Conservation (phyloP, 2,888 invertebrate genomes). For the Aplocera efformata region DNA sequence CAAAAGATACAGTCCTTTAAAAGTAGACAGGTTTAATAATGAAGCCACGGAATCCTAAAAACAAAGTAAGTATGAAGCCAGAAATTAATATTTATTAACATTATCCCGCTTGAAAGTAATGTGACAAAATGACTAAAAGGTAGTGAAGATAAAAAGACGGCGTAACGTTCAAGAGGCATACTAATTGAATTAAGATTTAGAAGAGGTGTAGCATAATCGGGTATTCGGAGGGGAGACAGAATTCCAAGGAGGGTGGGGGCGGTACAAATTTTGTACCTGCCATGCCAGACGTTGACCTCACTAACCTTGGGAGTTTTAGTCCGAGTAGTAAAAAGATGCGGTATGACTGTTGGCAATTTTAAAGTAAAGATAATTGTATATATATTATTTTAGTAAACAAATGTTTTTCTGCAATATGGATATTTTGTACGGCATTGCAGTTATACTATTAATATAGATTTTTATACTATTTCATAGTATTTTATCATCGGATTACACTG, state of each 20-base stretch:
- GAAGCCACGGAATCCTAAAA: too few species aligned
- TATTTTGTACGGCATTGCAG: too few species aligned
- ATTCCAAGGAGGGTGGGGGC: constrained; percentile 39
- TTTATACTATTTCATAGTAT: too few species aligned
- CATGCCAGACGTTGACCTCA: constrained; percentile 75
- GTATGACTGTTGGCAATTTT: not conserved
- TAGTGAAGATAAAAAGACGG: constrained; percentile 18
- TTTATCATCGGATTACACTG: too few species aligned
- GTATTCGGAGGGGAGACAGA: constrained; percentile 44
- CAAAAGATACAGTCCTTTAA: too few species aligned
- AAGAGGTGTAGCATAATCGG: constrained; percentile 58
- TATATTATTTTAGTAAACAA: too few species aligned
- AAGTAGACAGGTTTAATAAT: too few species aligned
- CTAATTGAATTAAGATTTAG: constrained; percentile 31
- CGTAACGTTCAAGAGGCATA: constrained; percentile 24
- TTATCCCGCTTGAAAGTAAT: constrained; percentile 3
- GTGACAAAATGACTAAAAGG: constrained; percentile 7
- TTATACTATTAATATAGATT: too few species aligned
- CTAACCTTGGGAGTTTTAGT: constrained; percentile 57
- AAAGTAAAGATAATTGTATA: too few species aligned
- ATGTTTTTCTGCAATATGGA: too few species aligned
- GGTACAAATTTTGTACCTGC: constrained; percentile 54
- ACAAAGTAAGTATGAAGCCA: too few species aligned
- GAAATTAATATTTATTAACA: too few species aligned
- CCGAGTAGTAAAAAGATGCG: constrained; percentile 32